Conservation (phyloP, 2,113 vertebrate species). For the Morone chrysops region DNA sequence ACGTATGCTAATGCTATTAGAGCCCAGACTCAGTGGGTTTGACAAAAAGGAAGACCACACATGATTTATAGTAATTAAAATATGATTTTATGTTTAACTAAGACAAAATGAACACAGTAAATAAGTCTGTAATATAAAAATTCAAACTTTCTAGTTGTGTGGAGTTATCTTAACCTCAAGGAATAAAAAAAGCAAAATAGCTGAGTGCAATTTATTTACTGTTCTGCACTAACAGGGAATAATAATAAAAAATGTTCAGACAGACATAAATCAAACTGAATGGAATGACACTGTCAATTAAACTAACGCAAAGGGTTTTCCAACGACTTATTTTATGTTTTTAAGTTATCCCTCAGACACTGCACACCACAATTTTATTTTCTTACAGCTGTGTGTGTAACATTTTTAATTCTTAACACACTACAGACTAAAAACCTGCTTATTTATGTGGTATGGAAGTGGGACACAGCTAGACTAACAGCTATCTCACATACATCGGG, state of each 20-base stretch:
- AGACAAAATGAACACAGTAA: neutral
- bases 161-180: no score
- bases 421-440: neutral
- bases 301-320: neutral
- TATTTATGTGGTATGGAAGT: neutral
- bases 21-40: neutral
- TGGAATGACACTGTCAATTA: neutral
- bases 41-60: neutral
- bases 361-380: neutral
- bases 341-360: neutral
- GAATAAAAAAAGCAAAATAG: no score
- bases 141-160: no score
- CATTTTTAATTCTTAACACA: neutral
- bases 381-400: neutral
- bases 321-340: neutral
- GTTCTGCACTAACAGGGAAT: neutral
- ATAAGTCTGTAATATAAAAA: neutral
- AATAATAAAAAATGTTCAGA: neutral
- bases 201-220: neutral
- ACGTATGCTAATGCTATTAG: conserved; percentile 1
- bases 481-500: neutral
- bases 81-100: neutral
- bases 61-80: neutral
- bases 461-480: neutral
- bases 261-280: neutral